phyloP scores from a whole-genome alignment of 2,797 vertebrate species.

The Cebuella pygmaea region DNA sequence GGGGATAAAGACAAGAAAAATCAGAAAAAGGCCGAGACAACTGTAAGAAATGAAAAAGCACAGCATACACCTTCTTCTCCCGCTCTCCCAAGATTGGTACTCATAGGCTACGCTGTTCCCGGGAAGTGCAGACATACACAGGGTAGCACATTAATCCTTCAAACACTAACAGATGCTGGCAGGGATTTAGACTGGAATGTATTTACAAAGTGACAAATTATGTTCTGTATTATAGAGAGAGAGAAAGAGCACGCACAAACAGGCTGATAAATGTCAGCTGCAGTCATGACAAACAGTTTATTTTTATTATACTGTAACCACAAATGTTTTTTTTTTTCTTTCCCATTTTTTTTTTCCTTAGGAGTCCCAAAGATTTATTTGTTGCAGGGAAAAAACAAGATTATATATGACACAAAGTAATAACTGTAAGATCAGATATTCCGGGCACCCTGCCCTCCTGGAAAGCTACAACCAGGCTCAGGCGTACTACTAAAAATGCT shows the following conservation, averaged over 20 bases:
- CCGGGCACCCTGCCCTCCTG: conserved; percentile 85
- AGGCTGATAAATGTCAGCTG: conserved; percentile 94
- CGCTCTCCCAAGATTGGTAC: conserved; percentile 80
- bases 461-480: conserved; percentile 77
- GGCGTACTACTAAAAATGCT: conserved; percentile 77
- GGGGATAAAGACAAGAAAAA: conserved; percentile 73
- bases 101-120: conserved; percentile 80
- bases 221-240: conserved; percentile 91
- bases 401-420: conserved; percentile 89
- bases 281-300: conserved; percentile 91
- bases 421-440: conserved; percentile 87
- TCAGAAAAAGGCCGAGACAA: conserved; percentile 73
- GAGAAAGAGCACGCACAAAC: conserved; percentile 93
- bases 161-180: conserved; percentile 90
- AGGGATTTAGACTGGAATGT: conserved; percentile 92
- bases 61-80: conserved; percentile 70
- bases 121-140: conserved; percentile 84
- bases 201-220: conserved; percentile 98
- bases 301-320: conserved; percentile 92
- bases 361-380: conserved; percentile 89
- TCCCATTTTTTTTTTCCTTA: conserved; percentile 68
- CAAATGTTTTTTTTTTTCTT: conserved; percentile 81
- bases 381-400: conserved; percentile 85
- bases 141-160: conserved; percentile 89
- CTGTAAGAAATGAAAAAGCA: conserved; percentile 56